Evolutionary conservation across 2,797 vertebrate genomes (phyloP).

Genomic region (Zalophus californianus): DNA sequence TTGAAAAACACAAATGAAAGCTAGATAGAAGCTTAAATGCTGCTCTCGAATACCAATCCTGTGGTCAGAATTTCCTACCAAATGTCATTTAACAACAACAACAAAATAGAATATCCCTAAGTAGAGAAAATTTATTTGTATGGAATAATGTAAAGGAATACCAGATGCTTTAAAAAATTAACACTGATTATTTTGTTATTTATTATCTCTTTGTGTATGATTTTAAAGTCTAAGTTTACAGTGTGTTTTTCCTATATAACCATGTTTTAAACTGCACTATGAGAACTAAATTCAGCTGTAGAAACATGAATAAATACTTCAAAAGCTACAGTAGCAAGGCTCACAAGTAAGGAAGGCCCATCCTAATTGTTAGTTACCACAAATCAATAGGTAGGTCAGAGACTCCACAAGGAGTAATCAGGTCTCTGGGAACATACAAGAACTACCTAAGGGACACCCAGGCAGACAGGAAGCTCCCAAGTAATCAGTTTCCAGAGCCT

Average conservation of each 20-base stretch:
- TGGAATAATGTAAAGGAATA: not conserved
- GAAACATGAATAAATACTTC: constrained; percentile 37
- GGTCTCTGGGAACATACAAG: not conserved
- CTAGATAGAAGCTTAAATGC: not conserved
- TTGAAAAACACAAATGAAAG: constrained; percentile 24
- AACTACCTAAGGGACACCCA: not conserved
- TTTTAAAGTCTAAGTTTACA: constrained; percentile 31
- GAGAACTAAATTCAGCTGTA: not conserved
- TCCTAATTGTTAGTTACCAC: not conserved
- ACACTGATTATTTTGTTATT: constrained; percentile 4
- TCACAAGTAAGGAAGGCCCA: not conserved
- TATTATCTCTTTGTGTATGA: not conserved
- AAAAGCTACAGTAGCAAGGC: not conserved
- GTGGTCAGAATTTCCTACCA: not conserved
- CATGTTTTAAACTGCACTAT: not conserved
- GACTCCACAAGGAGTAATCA: not conserved
- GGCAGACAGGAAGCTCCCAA: not conserved
- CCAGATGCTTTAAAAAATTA: not conserved
- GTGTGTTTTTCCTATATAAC: not conserved
- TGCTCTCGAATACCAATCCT: not conserved
- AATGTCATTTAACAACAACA: not conserved
- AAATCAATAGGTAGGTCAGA: not conserved
- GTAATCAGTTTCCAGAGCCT: not conserved
- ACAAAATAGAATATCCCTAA: not conserved
- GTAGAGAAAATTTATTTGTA: not conserved